Evolutionary conservation across 2,888 invertebrate species (phyloP).

Genomic region (Brenthis daphne): DNA sequence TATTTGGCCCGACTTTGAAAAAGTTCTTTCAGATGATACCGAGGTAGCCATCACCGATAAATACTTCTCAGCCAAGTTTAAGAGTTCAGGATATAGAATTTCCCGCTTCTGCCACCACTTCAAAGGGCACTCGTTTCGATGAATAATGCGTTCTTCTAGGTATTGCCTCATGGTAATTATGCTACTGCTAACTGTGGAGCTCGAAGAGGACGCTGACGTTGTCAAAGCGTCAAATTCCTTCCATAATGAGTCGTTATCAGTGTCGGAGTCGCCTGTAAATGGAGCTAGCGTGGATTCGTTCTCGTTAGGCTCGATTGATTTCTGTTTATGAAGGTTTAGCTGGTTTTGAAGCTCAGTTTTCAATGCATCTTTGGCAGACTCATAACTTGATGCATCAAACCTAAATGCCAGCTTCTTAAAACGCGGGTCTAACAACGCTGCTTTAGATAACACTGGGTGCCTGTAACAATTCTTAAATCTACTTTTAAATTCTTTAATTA

Average conservation of each 20-base stretch:
- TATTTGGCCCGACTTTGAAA: constrained; percentile 44
- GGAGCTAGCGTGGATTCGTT: constrained; percentile 37
- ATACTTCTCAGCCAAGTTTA: constrained; percentile 37
- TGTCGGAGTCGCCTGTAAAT: constrained; percentile 37
- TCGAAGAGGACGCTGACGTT: constrained; percentile 38
- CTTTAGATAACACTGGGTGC: constrained; percentile 41
- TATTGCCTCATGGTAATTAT: constrained; percentile 42
- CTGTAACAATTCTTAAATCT: constrained; percentile 44
- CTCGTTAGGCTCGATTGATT: constrained; percentile 30
- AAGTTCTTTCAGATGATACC: constrained; percentile 41
- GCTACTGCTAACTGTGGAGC: constrained; percentile 41
- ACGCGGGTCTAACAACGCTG: constrained; percentile 40
- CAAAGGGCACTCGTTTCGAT: constrained; percentile 44
- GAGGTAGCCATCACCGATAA: constrained; percentile 41
- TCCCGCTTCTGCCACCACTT: constrained; percentile 43
- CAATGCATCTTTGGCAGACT: constrained; percentile 32
- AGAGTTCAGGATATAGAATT: constrained; percentile 43
- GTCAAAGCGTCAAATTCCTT: constrained; percentile 39
- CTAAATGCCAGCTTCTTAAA: constrained; percentile 44
- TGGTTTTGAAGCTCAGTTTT: constrained; percentile 44
- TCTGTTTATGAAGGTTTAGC: constrained; percentile 39
- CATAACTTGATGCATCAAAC: constrained; percentile 36
- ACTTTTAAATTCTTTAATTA: constrained; percentile 42
- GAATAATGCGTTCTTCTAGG: constrained; percentile 42
- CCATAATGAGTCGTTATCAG: constrained; percentile 35